Evolutionary conservation across 2,888 invertebrate species (phyloP).

Genomic region (Meiosimyza platycephala): DNA sequence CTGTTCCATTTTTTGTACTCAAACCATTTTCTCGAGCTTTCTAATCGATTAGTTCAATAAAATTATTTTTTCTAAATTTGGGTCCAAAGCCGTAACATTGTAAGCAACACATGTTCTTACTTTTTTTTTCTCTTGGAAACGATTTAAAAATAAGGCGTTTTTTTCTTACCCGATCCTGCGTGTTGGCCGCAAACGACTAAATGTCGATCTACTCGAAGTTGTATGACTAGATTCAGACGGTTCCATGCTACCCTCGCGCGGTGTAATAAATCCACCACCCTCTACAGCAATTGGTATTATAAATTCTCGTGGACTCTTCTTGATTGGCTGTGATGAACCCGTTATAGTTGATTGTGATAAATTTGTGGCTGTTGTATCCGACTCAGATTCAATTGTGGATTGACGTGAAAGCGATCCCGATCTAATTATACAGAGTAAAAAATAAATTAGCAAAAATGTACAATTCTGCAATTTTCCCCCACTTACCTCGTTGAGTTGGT

Average conservation of each 20-base stretch:
- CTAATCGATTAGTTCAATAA: too few species aligned
- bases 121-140: too few species aligned
- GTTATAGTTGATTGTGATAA: constrained; percentile 73
- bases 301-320: constrained; percentile 89
- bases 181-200: constrained; percentile 68
- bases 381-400: constrained; percentile 79
- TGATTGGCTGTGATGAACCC: constrained; percentile 76
- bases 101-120: too few species aligned
- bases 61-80: too few species aligned
- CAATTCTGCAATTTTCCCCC: too few species aligned
- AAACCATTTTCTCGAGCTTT: too few species aligned
- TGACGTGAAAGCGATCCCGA: constrained; percentile 68
- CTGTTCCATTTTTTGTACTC: too few species aligned
- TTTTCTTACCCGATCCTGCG: constrained; percentile 75
- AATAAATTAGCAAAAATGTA: too few species aligned
- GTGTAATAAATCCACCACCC: constrained; percentile 81
- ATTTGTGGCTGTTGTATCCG: constrained; percentile 68
- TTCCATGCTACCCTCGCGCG: constrained; percentile 78
- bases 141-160: neutral
- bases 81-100: too few species aligned
- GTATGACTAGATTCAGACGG: constrained; percentile 75
- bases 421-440: constrained; percentile 42
- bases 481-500: constrained; percentile 56
- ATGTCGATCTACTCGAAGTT: constrained; percentile 70
- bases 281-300: constrained; percentile 95